Percentiles rank a stretch among this genome's conserved stretches.
Evolutionary conservation across 2,888 invertebrate species (phyloP).

Genomic region (Baronia brevicornis): DNA sequence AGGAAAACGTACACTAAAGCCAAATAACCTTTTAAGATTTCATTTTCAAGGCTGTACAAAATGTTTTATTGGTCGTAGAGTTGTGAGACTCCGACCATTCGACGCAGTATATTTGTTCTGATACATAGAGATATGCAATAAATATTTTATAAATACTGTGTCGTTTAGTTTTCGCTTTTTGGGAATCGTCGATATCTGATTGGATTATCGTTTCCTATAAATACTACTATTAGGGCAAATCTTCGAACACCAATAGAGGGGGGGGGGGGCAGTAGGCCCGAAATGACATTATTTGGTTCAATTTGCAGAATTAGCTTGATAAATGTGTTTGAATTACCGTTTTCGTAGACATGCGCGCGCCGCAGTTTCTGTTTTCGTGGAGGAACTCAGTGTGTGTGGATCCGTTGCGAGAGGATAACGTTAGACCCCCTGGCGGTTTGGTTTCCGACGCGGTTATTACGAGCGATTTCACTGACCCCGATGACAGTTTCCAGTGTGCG

Average conservation of each 20-base stretch:
- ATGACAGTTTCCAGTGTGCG: constrained; percentile 15
- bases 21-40: too few relatives aligned
- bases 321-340: constrained; percentile 70
- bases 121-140: too few relatives aligned
- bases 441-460: constrained; percentile 2
- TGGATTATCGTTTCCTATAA: too few relatives aligned
- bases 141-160: too few relatives aligned
- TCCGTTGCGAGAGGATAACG: constrained; percentile 15
- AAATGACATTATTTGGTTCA: constrained; percentile 69
- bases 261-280: constrained; percentile 39
- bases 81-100: too few relatives aligned
- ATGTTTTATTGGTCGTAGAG: too few relatives aligned
- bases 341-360: constrained; percentile 64
- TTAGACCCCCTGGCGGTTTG: background rate
- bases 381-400: constrained; percentile 40
- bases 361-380: constrained; percentile 41
- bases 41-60: too few relatives aligned
- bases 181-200: too few relatives aligned
- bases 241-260: constrained; percentile 39
- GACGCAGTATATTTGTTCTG: too few relatives aligned
- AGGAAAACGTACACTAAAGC: too few relatives aligned
- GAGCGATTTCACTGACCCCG: constrained; percentile 6
- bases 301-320: constrained; percentile 69
- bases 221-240: too few relatives aligned
- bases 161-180: too few relatives aligned